These are phyloP conservation scores for Drosophila histrio DNA, from an alignment of 2,888 invertebrate species.

Conservation along the genomic window DNA sequence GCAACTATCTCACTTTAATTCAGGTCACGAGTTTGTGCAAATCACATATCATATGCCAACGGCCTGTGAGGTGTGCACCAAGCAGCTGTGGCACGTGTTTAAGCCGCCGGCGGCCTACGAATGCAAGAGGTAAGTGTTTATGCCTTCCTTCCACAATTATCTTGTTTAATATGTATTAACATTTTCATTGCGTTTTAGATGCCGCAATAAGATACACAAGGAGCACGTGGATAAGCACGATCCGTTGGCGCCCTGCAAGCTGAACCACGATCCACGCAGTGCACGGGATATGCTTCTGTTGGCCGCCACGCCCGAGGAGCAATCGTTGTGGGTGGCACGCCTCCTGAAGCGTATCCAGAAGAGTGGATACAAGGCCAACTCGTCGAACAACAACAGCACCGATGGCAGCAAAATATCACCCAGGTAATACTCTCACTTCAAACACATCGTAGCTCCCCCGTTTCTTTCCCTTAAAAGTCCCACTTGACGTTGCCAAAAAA, in stretches of 20 bases:
- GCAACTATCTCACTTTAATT: neutral
- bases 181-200: too few relatives aligned
- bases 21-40: constrained; percentile 97
- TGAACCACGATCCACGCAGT: constrained; percentile 96
- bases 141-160: too few relatives aligned
- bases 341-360: constrained; percentile 96
- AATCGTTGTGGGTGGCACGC: constrained; percentile 96
- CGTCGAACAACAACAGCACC: constrained; percentile 85
- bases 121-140: constrained; percentile 89
- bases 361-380: constrained; percentile 95
- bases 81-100: constrained; percentile 98
- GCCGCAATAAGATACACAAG: constrained; percentile 98
- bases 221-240: constrained; percentile 95
- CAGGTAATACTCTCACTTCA: constrained; percentile 86
- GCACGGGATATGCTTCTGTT: constrained; percentile 97
- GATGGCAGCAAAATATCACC: constrained; percentile 90
- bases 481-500: constrained; percentile 48
- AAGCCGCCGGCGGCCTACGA: constrained; percentile 98
- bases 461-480: neutral
- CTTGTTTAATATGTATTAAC: too few relatives aligned
- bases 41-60: constrained; percentile 99
- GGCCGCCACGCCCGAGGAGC: constrained; percentile 93
- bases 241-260: constrained; percentile 96
- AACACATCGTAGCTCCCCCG: neutral
- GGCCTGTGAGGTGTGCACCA: constrained; percentile 98